Base-by-base conservation (phyloP, 2,113 vertebrate genomes). In the Chroicocephalus ridibundus region DNA sequence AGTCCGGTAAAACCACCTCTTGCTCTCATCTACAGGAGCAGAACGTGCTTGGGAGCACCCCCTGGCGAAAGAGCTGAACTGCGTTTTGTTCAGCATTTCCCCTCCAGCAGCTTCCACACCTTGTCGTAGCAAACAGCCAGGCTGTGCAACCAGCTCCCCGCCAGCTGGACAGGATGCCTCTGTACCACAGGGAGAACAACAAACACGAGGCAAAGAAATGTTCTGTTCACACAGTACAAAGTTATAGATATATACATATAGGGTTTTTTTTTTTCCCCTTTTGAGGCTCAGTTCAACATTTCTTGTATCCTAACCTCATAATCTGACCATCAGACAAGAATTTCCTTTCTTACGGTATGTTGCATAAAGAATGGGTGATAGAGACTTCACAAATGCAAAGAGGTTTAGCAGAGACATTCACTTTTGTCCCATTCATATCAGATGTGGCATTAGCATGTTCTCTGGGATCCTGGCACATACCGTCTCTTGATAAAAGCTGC, bases 301-400 rank as follows among this genome's bases (percentile, higher is more conserved):
- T 47, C 66, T 44, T 42, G 29, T 24, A 20, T 3, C 44, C 54
- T 34, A 79, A 16, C 32, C 58, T 94, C 82, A 44, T 24, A 15
- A 46, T 51, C 57, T 54, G 49, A 70, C 49, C 42, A 71, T 5
- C 38, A 75, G 54, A 49, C 4, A 65, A 51, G 19, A 27, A 40
- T 18, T 65, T 58, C 60, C 60, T 69, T 81, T 77, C 44, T 77
- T 11, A 10, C 0, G 22, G 64, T 8, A 65, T 19, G 29, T 4
- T 62, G 60, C 44, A 44, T 9, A 21, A 77, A 64, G 61, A 52
- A 64, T 4, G 9, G 0, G 20, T 27, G n/a, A 70, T 0, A 4
- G 17, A 42, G 31, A 32, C 26, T 79, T 61, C 90, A 52, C 22
- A 34, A 26, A 52, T 9, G 36, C 36, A 42, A 40, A 32, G 29